phyloP scores from a whole-genome alignment of 2,888 invertebrate genomes.

The Loripinus fragilis region DNA sequence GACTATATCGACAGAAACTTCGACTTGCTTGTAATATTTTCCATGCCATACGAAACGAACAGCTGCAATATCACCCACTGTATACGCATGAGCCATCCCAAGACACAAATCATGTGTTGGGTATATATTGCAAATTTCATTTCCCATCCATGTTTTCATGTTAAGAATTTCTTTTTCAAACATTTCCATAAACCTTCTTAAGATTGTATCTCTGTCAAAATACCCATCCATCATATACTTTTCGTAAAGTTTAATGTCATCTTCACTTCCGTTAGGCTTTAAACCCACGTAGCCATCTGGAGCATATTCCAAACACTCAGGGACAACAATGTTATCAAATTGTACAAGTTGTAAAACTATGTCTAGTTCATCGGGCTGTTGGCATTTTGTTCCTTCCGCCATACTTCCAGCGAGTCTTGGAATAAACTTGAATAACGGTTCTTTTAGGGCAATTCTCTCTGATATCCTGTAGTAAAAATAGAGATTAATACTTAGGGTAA shows the following conservation, averaged over 20 bases:
- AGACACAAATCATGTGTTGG: background rate
- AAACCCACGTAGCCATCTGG: slow-evolving; percentile 2
- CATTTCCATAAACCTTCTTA: background rate
- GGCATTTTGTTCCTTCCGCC: slow-evolving; percentile 21
- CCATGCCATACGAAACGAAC: slow-evolving; percentile 13
- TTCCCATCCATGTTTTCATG: background rate
- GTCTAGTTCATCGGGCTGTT: slow-evolving; percentile 18
- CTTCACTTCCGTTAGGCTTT: slow-evolving; percentile 10
- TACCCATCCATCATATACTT: slow-evolving; percentile 17
- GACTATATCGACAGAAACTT: slow-evolving; percentile 4
- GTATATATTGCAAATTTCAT: background rate
- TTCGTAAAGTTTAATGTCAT: background rate
- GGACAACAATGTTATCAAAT: slow-evolving; percentile 8
- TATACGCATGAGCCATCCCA: background rate
- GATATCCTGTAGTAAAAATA: background rate
- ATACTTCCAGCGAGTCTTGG: slow-evolving; percentile 16
- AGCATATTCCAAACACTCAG: background rate
- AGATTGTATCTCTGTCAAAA: slow-evolving; percentile 19
- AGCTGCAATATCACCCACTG: background rate
- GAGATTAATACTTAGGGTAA: background rate
- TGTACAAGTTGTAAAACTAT: background rate
- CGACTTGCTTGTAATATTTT: slow-evolving; percentile 8
- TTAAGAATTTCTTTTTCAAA: slow-evolving; percentile 7
- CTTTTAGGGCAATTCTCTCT: background rate
- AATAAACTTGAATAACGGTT: slow-evolving; percentile 11